Evolutionary conservation across 2,113 vertebrate species (phyloP).

Genomic region (Mirounga angustirostris): DNA sequence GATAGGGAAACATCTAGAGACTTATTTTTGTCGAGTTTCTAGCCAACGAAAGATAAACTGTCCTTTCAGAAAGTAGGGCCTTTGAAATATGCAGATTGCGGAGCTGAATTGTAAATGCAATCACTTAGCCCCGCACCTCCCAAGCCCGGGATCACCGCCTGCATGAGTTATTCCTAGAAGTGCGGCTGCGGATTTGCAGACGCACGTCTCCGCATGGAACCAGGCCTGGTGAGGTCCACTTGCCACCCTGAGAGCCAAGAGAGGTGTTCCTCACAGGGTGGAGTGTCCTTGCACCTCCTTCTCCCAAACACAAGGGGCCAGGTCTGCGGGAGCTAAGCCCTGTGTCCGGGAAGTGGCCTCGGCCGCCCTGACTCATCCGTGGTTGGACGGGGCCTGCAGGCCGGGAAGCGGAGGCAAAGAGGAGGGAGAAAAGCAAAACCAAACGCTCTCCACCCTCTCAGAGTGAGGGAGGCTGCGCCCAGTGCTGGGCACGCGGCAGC

Average conservation of each 20-base stretch:
- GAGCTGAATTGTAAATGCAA: conserved; percentile 81
- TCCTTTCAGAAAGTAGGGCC: conserved; percentile 69
- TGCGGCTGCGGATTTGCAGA: conserved; percentile 16
- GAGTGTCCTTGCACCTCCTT: not conserved
- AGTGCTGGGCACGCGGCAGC: conserved; percentile 74
- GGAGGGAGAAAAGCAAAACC: not conserved
- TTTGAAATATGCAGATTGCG: conserved; percentile 78
- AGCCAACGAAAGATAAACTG: conserved; percentile 46
- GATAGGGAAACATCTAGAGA: not conserved
- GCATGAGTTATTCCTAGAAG: conserved; percentile 65
- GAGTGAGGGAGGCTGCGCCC: conserved; percentile 84
- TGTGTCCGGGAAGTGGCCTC: conserved; percentile 20
- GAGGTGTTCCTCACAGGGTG: conserved; percentile 51
- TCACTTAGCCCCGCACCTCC: conserved; percentile 72
- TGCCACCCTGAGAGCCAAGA: not conserved
- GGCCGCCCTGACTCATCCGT: not conserved
- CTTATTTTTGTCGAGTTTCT: conserved; percentile 37
- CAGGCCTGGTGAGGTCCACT: not conserved
- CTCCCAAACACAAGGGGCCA: not conserved
- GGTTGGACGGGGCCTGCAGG: not conserved
- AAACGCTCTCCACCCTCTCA: conserved; percentile 75
- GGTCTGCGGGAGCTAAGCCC: conserved; percentile 61
- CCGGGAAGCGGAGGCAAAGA: conserved; percentile 59
- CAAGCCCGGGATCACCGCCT: conserved; percentile 52
- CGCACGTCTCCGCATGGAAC: fast-evolving